Conservation (phyloP, 2,888 invertebrate genomes). For the Philhelius pedissequus region DNA sequence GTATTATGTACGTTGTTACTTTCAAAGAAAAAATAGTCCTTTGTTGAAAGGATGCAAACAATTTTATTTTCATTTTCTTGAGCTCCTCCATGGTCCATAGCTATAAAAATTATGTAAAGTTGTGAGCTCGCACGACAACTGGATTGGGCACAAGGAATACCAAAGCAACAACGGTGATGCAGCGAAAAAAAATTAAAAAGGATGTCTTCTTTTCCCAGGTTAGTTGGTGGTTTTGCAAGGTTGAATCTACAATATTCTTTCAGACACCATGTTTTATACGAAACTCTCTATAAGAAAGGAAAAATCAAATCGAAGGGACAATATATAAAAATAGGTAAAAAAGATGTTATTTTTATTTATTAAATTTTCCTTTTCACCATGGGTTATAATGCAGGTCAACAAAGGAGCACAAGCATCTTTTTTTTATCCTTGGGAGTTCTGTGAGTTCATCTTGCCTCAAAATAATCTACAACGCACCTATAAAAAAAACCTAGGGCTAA, state of each 20-base stretch:
- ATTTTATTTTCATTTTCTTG: conserved; percentile 23
- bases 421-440: neutral
- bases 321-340: conserved; percentile 14
- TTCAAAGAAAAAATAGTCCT: conserved; percentile 11
- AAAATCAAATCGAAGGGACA: conserved; percentile 43
- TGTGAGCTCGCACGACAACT: neutral
- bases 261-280: conserved; percentile 17
- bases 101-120: neutral
- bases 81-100: neutral
- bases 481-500: conserved; percentile 6
- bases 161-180: neutral
- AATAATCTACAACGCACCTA: neutral
- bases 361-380: conserved; percentile 29
- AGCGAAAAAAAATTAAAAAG: neutral
- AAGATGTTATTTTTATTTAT: conserved; percentile 42
- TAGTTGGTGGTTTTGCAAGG: conserved; percentile 27
- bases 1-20: conserved; percentile 12
- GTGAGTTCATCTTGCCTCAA: neutral
- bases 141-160: conserved; percentile 3
- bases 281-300: conserved; percentile 17
- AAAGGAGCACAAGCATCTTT: neutral
- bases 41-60: conserved; percentile 44
- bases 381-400: conserved; percentile 54
- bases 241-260: conserved; percentile 27
- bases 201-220: conserved; percentile 6